Conservation (phyloP, 35 echinoderm and acorn worm genomes). For the Stichopus chloronotus region DNA sequence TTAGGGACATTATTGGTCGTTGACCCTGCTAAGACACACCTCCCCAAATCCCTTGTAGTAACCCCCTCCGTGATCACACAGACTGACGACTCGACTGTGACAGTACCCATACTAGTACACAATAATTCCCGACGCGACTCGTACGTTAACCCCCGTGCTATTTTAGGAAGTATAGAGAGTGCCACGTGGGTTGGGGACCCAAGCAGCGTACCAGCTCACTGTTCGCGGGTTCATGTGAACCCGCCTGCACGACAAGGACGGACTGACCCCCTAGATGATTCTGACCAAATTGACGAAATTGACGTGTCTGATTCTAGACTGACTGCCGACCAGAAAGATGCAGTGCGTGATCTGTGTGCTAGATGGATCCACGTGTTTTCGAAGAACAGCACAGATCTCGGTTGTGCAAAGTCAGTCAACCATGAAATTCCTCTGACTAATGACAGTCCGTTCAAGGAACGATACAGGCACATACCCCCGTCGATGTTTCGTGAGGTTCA, state of each 20-base stretch:
- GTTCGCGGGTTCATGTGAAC: background rate
- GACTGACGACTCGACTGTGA: background rate
- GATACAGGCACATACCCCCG: background rate
- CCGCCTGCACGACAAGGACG: background rate
- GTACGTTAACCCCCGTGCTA: background rate
- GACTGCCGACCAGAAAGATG: background rate
- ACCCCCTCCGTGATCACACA: background rate
- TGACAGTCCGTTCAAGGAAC: constrained; percentile 2
- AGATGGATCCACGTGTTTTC: background rate
- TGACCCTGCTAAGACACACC: too few relatives aligned
- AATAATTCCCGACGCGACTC: background rate
- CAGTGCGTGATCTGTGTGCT: background rate
- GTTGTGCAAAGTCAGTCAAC: background rate
- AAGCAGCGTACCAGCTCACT: background rate
- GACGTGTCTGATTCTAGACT: background rate
- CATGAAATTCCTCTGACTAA: background rate
- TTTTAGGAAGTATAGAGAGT: background rate
- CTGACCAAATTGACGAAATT: background rate
- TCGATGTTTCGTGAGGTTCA: background rate
- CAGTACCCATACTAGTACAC: background rate
- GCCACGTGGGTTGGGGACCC: background rate
- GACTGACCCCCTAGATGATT: background rate
- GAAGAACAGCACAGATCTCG: background rate
- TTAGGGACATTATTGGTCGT: too few relatives aligned
- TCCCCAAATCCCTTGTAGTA: background rate